Conservation (phyloP, 2,888 invertebrate species). For the Cenopis cana region DNA sequence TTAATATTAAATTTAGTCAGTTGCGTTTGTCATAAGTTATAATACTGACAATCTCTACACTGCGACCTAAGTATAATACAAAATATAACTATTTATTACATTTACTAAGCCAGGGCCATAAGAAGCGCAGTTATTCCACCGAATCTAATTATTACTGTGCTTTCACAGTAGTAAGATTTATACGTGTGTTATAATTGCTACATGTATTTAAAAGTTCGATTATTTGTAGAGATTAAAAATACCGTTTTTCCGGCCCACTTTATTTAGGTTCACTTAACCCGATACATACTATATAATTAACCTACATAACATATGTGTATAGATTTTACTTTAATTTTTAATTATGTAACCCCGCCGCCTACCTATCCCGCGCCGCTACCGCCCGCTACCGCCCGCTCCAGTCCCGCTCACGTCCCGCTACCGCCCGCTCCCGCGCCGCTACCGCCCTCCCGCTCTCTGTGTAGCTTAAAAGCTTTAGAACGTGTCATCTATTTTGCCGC, state of each 20-base stretch:
- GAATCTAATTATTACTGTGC: slow-evolving; percentile 39
- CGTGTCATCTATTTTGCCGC: no score
- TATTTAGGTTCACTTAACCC: slow-evolving; percentile 9
- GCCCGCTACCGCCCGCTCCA: no score
- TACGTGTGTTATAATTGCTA: slow-evolving; percentile 28
- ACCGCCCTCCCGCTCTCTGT: no score
- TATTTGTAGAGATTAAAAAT: slow-evolving; percentile 26
- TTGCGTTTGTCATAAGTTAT: neutral
- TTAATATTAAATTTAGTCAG: no score
- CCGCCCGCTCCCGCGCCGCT: no score
- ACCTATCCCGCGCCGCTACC: no score
- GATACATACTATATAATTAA: no score
- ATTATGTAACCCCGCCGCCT: no score
- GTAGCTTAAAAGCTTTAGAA: no score
- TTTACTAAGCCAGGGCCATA: slow-evolving; percentile 52
- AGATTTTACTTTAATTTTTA: no score
- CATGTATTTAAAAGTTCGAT: slow-evolving; percentile 25
- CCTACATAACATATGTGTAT: no score
- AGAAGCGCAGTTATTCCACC: slow-evolving; percentile 42
- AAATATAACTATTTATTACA: slow-evolving; percentile 57
- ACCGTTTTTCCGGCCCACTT: slow-evolving; percentile 36
- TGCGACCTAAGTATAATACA: slow-evolving; percentile 34
- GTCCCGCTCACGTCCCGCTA: no score
- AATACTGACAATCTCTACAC: neutral
- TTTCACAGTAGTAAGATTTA: slow-evolving; percentile 40